Conservation (phyloP, 2,113 vertebrate species). For the Ammodytes marinus region DNA sequence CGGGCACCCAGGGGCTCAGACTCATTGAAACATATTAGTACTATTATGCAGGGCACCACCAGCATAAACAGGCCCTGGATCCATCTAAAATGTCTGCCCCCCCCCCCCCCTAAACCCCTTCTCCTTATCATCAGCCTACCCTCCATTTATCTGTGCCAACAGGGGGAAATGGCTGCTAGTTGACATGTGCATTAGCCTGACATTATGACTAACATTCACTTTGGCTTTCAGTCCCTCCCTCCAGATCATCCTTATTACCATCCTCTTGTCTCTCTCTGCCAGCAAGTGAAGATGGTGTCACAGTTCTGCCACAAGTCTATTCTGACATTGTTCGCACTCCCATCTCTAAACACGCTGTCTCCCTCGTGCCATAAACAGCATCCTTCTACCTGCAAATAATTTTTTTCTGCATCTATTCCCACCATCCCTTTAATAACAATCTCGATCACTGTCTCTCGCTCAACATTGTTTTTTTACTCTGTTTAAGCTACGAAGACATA, state of each 20-base stretch:
- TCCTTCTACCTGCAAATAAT: neutral
- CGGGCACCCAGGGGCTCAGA: conserved; percentile 50
- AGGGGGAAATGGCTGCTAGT: conserved; percentile 23
- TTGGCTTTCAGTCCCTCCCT: conserved; percentile 28
- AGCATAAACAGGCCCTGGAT: conserved; percentile 57
- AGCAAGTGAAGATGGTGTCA: conserved; percentile 40
- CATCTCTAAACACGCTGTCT: conserved; percentile 26
- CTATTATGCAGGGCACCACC: conserved; percentile 56
- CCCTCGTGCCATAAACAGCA: neutral
- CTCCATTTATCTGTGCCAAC: conserved; percentile 6
- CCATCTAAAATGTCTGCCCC: conserved; percentile 39
- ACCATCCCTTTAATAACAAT: conserved; percentile 17
- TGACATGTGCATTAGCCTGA: conserved; percentile 59
- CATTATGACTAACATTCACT: conserved; percentile 55
- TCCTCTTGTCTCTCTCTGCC: conserved; percentile 18
- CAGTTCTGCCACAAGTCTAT: conserved; percentile 19
- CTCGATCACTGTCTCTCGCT: neutral
- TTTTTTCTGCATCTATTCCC: conserved; percentile 6
- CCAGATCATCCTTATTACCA: conserved; percentile 57
- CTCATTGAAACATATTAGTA: conserved; percentile 77
- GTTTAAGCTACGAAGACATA: neutral
- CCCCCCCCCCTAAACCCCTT: conserved; percentile 5
- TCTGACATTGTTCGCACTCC: conserved; percentile 31
- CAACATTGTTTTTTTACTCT: neutral
- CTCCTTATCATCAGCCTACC: neutral